These are phyloP conservation scores for Phodopus roborovskii DNA, from an alignment of 2,113 vertebrate species.

Conservation along the genomic window DNA sequence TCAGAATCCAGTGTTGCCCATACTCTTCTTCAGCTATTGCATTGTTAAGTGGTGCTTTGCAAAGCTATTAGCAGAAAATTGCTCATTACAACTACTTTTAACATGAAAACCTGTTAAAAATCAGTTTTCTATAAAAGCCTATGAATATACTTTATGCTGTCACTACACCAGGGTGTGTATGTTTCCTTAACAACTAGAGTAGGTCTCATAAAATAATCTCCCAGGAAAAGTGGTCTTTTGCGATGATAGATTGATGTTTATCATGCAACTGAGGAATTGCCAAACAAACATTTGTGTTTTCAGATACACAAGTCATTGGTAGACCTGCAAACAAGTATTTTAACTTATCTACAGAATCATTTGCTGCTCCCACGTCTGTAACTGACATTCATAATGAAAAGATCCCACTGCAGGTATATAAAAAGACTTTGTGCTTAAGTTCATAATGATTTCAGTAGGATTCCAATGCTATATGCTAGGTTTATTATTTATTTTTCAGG, in stretches of 20 bases:
- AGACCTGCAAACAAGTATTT: constrained; percentile 42
- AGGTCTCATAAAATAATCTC: neutral
- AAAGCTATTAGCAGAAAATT: constrained; percentile 71
- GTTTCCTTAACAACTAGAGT: constrained; percentile 41
- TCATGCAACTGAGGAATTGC: neutral
- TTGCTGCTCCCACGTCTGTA: constrained; percentile 23
- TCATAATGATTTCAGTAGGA: constrained; percentile 25
- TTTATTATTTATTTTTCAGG: constrained; percentile 53
- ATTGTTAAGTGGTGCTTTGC: constrained; percentile 64
- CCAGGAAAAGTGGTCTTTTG: neutral
- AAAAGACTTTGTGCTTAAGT: constrained; percentile 47
- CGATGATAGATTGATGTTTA: neutral
- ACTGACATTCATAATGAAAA: neutral
- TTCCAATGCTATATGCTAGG: neutral
- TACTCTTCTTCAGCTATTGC: constrained; percentile 49
- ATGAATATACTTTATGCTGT: constrained; percentile 13
- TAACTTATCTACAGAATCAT: neutral
- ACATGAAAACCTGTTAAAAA: constrained; percentile 55
- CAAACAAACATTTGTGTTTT: constrained; percentile 19
- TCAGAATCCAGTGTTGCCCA: constrained; percentile 28
- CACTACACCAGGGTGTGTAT: neutral
- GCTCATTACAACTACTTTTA: constrained; percentile 61
- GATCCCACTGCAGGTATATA: neutral
- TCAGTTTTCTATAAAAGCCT: constrained; percentile 66
- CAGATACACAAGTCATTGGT: neutral